Conservation (phyloP, 23 tunicate genomes). For the Styela clava region DNA sequence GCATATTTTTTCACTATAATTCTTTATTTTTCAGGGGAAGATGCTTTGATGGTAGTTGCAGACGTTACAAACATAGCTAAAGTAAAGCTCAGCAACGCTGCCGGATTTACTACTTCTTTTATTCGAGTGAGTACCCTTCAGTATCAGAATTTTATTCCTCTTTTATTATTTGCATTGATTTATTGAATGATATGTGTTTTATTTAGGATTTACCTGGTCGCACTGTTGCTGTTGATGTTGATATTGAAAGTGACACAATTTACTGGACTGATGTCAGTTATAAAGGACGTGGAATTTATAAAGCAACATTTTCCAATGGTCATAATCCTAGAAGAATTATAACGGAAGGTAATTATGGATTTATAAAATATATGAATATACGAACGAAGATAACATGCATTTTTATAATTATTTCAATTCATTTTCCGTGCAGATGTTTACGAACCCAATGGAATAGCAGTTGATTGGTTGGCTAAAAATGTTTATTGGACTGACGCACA, state of each 20-base stretch:
- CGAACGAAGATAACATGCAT: not conserved
- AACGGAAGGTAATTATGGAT: slow-evolving; percentile 65
- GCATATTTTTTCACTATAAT: no score
- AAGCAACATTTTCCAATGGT: slow-evolving; percentile 70
- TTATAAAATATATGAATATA: not conserved
- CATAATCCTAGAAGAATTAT: slow-evolving; percentile 39
- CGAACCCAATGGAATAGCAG: slow-evolving; percentile 95
- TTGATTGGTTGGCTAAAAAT: slow-evolving; percentile 88
- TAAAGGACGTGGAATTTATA: slow-evolving; percentile 65
- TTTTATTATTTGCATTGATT: not conserved
- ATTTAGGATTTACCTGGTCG: slow-evolving; percentile 53
- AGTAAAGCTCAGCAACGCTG: slow-evolving; percentile 48
- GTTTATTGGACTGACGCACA: slow-evolving; percentile 99
- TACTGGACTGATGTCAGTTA: slow-evolving; percentile 84
- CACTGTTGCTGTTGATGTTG: slow-evolving; percentile 76
- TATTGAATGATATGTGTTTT: not conserved
- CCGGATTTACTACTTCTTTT: slow-evolving; percentile 40
- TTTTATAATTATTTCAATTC: no score
- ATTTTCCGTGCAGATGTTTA: slow-evolving; percentile 44
- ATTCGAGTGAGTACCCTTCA: slow-evolving; percentile 34
- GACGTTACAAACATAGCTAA: slow-evolving; percentile 41
- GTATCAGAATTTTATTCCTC: not conserved
- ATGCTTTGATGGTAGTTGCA: slow-evolving; percentile 66
- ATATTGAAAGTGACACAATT: slow-evolving; percentile 48
- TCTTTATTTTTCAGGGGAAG: slow-evolving; percentile 72